These are phyloP conservation scores for Chloromyia formosa DNA, from an alignment of 2,888 invertebrate genomes.

Conservation along the genomic window DNA sequence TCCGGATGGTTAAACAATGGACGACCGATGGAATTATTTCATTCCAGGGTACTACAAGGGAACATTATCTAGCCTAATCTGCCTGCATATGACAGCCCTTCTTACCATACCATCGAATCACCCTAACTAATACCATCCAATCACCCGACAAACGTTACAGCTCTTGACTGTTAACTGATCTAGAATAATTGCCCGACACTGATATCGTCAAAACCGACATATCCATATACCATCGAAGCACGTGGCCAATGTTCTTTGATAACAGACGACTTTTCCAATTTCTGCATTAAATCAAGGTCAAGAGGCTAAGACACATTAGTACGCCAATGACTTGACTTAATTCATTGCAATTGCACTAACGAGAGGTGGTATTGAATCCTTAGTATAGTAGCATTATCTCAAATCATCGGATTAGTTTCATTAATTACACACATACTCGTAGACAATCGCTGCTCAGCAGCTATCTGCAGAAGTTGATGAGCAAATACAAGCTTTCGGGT, in stretches of 20 bases:
- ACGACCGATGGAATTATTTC: too few species aligned
- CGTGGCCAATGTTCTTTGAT: not conserved
- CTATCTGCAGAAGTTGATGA: not conserved
- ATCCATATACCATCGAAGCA: not conserved
- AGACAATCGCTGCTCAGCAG: not conserved
- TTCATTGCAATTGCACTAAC: not conserved
- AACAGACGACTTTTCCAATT: not conserved
- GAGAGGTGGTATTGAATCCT: not conserved
- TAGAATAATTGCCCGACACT: too few species aligned
- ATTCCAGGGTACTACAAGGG: too few species aligned
- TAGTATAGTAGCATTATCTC: not conserved
- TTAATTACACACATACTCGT: not conserved
- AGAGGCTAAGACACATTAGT: not conserved
- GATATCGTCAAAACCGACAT: not conserved
- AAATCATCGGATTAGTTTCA: constrained; percentile 18
- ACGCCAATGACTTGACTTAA: not conserved
- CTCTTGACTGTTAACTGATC: too few species aligned
- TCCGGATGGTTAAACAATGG: too few species aligned
- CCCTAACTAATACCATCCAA: too few species aligned
- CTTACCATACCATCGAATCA: too few species aligned
- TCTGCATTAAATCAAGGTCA: not conserved
- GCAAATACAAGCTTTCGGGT: not conserved
- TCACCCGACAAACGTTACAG: too few species aligned
- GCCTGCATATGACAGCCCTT: too few species aligned
- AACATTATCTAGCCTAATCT: too few species aligned